Evolutionary conservation across 2,797 vertebrate genomes (phyloP), one percentile per base, ranked within the genome.

Genomic region (Scolopax rusticola): DNA sequence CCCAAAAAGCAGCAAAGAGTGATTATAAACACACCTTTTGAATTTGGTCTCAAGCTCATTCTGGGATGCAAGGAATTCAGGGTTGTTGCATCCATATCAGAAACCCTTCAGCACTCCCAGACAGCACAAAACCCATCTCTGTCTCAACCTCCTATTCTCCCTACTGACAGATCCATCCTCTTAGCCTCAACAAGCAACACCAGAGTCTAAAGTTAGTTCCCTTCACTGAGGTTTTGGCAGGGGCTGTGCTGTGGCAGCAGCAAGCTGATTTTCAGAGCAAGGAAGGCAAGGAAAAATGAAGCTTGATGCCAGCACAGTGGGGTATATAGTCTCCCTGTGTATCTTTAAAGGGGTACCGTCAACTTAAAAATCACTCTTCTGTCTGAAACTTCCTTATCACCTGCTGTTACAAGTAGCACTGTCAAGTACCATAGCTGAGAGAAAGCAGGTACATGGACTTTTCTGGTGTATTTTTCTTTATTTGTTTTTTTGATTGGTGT

Each of bases 321-420:
- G 63, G 3, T 74, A 48, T n/a, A 12, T 6, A 48, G 17, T 67
- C 32, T 79, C 63, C 36, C 41, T 24, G 36, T 45, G 28, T n/a
- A 53, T 61, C 56, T 86, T 74, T 93, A 91, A 84, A 89, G 79
- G 73, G 64, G 20, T n/a, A 85, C 60, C 28, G 71, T 77, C 73
- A 87, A 81, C 64, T 93, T 68, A 93, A 95, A 91, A 95, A 84
- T 87, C 56, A 77, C 45, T 89, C 36, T 79, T 83, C 79, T 78
- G 23, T 84, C 64, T 97, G 82, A 90, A 87, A 28, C 32, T 95
- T 94, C 87, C 84, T 93, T 84, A 83, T 74, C 76, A 53, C 82
- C 82, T 77, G 82, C 89, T 95, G 75, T 75, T 95, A 87, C 71
- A 89, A 80, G 84, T 33, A 89, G 13, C 56, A 67, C 51, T 80